phyloP scores from a whole-genome alignment of 2,113 vertebrate genomes.

The Oreocharis arfaki region DNA sequence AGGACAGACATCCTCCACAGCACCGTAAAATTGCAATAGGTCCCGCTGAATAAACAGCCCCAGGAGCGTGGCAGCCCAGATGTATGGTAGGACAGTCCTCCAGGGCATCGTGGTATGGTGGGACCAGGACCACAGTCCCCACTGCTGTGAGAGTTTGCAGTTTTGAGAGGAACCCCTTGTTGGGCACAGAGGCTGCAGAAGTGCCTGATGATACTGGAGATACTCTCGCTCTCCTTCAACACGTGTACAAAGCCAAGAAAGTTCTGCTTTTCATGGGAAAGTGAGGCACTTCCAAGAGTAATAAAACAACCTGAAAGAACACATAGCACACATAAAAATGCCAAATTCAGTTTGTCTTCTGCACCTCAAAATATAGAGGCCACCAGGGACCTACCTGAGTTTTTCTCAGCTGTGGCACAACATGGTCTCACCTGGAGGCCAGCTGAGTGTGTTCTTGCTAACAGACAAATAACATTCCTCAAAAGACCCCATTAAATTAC shows the following conservation, averaged over 20 bases:
- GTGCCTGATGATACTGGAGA: background rate
- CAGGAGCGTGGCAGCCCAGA: background rate
- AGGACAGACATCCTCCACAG: background rate
- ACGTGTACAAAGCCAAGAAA: background rate
- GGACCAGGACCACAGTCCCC: fast-evolving
- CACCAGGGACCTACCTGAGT: background rate
- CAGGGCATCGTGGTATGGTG: background rate
- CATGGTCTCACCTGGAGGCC: background rate
- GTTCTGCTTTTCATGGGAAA: background rate
- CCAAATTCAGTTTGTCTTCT: background rate
- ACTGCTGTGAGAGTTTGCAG: background rate
- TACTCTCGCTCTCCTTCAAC: fast-evolving
- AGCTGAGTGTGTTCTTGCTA: background rate
- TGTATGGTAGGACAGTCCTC: fast-evolving
- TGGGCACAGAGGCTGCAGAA: background rate
- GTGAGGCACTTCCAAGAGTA: background rate
- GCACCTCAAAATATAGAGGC: background rate
- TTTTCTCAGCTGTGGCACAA: background rate
- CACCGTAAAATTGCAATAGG: no score
- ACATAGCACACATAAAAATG: background rate
- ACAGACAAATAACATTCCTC: background rate
- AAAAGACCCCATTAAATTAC: background rate
- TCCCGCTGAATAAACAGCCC: background rate
- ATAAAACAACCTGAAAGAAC: background rate
- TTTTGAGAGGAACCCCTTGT: background rate